Percentiles rank a stretch among this genome's conserved stretches.
Evolutionary conservation across 2,888 invertebrate species (phyloP).

Genomic region (Chrysina gloriosa): DNA sequence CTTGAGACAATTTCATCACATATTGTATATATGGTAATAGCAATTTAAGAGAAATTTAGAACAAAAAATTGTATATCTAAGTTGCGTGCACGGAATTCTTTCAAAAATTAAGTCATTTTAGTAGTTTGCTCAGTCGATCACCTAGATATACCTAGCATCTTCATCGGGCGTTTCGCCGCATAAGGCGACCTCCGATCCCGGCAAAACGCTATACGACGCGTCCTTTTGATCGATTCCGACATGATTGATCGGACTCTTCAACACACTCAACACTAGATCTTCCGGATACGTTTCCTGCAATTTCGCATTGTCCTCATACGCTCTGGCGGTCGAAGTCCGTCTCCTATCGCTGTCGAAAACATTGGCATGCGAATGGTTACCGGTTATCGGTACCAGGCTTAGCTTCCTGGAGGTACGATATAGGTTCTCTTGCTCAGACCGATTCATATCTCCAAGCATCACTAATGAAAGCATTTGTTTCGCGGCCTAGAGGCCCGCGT

Average conservation of each 20-base stretch:
- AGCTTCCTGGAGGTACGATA: constrained; percentile 73
- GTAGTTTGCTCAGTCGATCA: background rate
- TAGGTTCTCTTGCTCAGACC: constrained; percentile 73
- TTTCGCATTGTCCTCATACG: constrained; percentile 37
- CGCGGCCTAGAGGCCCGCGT: constrained; percentile 52
- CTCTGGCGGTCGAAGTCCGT: constrained; percentile 41
- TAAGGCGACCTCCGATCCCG: constrained; percentile 63
- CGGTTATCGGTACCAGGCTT: constrained; percentile 62
- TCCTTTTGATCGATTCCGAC: constrained; percentile 60
- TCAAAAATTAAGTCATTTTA: too few species aligned
- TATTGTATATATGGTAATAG: too few species aligned
- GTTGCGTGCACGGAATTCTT: too few species aligned
- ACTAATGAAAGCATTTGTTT: constrained; percentile 65
- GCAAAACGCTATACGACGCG: constrained; percentile 60
- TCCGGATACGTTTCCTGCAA: constrained; percentile 55
- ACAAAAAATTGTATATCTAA: too few species aligned
- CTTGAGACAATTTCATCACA: too few species aligned
- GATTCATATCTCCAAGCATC: constrained; percentile 70
- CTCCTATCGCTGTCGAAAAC: constrained; percentile 44
- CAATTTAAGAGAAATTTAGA: too few species aligned
- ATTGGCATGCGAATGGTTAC: constrained; percentile 51
- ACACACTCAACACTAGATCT: constrained; percentile 71
- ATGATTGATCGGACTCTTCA: constrained; percentile 70
- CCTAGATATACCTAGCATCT: constrained; percentile 55
- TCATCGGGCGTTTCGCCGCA: constrained; percentile 54